A percentile compares a stretch with the other conserved stretches of the same genome.
phyloP scores from a whole-genome alignment of 2,113 vertebrate species.

The Pseudorasbora parva region DNA sequence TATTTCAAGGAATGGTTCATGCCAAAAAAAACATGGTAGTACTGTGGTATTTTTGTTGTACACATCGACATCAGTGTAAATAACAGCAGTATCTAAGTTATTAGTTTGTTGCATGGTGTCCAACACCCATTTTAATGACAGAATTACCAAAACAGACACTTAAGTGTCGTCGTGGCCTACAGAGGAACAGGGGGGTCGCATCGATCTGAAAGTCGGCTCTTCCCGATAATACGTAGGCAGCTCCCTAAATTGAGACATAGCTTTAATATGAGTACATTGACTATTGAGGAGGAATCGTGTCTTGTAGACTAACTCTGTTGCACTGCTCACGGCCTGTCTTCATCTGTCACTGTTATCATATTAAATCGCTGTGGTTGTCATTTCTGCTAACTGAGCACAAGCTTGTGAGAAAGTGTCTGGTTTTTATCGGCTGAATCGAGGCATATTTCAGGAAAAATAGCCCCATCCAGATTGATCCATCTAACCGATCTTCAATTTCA shows the following conservation, averaged over 20 bases:
- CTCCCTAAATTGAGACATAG: neutral
- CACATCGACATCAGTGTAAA: neutral
- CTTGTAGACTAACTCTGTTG: neutral
- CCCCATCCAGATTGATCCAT: neutral
- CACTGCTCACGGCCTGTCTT: constrained; percentile 32
- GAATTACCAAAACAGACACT: neutral
- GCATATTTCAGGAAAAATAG: neutral
- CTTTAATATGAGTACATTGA: neutral
- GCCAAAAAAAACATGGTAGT: neutral
- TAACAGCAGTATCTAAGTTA: no score
- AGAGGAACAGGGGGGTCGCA: constrained; percentile 9
- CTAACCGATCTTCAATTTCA: neutral
- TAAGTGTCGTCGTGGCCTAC: constrained; percentile 46
- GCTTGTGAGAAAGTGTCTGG: neutral
- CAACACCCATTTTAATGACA: neutral
- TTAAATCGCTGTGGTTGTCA: constrained; percentile 48
- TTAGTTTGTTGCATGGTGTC: neutral
- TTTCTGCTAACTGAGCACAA: neutral
- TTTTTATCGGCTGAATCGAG: neutral
- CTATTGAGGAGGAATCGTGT: neutral
- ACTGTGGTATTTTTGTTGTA: neutral
- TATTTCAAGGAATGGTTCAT: neutral
- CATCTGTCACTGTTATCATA: neutral
- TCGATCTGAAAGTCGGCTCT: no score
- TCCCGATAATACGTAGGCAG: neutral